Evolutionary conservation across 2,888 invertebrate genomes (phyloP).

Genomic region (Bruchidius siliquastri): DNA sequence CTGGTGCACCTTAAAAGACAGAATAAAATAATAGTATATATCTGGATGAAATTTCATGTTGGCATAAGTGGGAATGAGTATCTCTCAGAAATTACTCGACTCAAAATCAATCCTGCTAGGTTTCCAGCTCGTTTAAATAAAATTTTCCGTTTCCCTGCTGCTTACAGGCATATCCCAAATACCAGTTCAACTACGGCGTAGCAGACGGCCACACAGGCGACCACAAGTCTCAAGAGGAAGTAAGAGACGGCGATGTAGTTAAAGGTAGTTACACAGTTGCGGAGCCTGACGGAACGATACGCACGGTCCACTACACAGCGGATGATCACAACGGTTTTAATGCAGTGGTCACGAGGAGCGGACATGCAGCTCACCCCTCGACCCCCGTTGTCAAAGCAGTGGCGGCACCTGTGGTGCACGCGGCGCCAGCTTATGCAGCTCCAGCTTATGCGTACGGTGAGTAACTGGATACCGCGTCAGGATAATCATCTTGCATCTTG

Average conservation of each 20-base stretch:
- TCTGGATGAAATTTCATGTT: too few relatives aligned
- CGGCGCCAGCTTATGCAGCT: conserved; percentile 10
- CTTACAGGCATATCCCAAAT: conserved; percentile 52
- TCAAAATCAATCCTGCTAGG: too few relatives aligned
- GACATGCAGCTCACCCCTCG: conserved; percentile 56
- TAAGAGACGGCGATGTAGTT: conserved; percentile 55
- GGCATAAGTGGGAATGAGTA: too few relatives aligned
- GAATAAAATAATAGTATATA: too few relatives aligned
- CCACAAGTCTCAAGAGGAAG: conserved; percentile 53
- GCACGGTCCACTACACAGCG: conserved; percentile 56
- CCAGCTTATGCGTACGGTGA: neutral
- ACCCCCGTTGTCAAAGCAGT: conserved; percentile 33
- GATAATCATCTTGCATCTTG: too few relatives aligned
- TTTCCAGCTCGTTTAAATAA: too few relatives aligned
- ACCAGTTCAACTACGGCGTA: conserved; percentile 57
- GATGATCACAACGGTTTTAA: conserved; percentile 55
- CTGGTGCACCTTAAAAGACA: too few relatives aligned
- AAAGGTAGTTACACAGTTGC: conserved; percentile 55
- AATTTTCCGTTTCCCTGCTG: conserved; percentile 22
- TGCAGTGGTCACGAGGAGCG: conserved; percentile 44
- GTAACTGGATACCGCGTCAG: too few relatives aligned
- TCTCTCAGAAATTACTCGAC: too few relatives aligned
- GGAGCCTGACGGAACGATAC: conserved; percentile 54
- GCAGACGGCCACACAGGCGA: conserved; percentile 56
- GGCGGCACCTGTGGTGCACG: conserved; percentile 29